These are phyloP conservation scores for Xiphophorus maculatus DNA, from an alignment of 2,113 vertebrate species.

Conservation along the genomic window DNA sequence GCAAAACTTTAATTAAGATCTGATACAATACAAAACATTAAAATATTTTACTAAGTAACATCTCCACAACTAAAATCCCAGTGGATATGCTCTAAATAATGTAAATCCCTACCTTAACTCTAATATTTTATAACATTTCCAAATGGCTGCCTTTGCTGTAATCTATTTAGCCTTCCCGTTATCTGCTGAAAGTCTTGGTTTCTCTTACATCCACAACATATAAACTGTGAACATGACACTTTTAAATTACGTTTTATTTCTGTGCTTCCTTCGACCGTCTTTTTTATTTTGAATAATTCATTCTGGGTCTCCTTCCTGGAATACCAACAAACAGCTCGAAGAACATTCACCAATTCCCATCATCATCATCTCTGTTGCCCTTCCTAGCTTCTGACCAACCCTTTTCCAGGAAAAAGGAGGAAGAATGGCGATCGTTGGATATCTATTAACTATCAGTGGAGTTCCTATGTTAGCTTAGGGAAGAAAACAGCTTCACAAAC, in stretches of 20 bases:
- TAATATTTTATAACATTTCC: no score
- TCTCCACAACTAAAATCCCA: no score
- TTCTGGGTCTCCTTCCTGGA: not conserved
- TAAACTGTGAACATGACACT: not conserved
- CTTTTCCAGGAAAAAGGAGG: not conserved
- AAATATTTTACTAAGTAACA: no score
- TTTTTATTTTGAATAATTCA: not conserved
- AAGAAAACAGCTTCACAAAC: conserved; percentile 18
- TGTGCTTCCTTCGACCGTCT: not conserved
- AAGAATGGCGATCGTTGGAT: not conserved
- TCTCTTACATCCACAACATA: not conserved
- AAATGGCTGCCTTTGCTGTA: not conserved
- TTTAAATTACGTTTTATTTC: not conserved
- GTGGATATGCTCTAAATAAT: no score
- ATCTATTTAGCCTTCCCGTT: not conserved
- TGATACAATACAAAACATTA: no score
- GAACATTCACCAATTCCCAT: not conserved
- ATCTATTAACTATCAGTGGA: not conserved
- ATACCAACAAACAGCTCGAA: not conserved
- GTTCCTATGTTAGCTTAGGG: not conserved
- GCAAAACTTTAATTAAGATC: no score
- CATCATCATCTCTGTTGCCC: not conserved
- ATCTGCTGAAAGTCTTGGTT: not conserved
- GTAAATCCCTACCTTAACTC: no score
- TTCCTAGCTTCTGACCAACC: not conserved